Conservation (phyloP, 2,113 vertebrate species). For the Seriola quinqueradiata region DNA sequence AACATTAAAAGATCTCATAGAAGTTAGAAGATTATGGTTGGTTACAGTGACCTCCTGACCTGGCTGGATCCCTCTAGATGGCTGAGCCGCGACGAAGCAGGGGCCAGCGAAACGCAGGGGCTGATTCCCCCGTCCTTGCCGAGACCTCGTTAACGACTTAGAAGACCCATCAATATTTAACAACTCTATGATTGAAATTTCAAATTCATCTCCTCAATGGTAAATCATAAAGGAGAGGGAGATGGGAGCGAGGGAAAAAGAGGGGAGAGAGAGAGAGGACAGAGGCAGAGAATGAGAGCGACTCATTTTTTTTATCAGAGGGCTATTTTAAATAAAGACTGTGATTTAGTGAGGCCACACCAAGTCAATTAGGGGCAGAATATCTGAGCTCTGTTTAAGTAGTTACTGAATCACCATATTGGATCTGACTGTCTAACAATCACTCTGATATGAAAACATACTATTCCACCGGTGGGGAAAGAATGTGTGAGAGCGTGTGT, state of each 20-base stretch:
- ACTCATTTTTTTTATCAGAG: constrained; percentile 68
- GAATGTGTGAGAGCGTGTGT: not conserved
- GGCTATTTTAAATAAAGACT: constrained; percentile 76
- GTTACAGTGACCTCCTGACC: constrained; percentile 82
- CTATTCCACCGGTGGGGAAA: constrained; percentile 14
- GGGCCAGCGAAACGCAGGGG: constrained; percentile 45
- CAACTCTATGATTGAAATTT: constrained; percentile 83
- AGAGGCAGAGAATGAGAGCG: constrained; percentile 31
- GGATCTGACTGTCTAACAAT: constrained; percentile 72
- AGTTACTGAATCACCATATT: constrained; percentile 74
- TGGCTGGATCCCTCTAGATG: constrained; percentile 77
- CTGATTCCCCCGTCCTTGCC: constrained; percentile 71
- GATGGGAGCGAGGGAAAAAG: constrained; percentile 38
- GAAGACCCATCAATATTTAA: constrained; percentile 85
- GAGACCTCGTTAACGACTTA: constrained; percentile 79
- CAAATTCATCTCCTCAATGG: constrained; percentile 80
- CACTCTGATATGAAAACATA: constrained; percentile 73
- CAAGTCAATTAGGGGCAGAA: constrained; percentile 79
- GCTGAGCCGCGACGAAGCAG: constrained; percentile 32
- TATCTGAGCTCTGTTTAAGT: constrained; percentile 68
- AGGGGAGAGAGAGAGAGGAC: not conserved
- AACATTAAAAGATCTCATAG: constrained; percentile 81
- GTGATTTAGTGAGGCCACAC: constrained; percentile 75
- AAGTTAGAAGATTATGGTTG: constrained; percentile 79
- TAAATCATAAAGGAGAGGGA: constrained; percentile 78